Base-by-base conservation (phyloP, 2,888 invertebrate species). In the Candidula unifasciata region DNA sequence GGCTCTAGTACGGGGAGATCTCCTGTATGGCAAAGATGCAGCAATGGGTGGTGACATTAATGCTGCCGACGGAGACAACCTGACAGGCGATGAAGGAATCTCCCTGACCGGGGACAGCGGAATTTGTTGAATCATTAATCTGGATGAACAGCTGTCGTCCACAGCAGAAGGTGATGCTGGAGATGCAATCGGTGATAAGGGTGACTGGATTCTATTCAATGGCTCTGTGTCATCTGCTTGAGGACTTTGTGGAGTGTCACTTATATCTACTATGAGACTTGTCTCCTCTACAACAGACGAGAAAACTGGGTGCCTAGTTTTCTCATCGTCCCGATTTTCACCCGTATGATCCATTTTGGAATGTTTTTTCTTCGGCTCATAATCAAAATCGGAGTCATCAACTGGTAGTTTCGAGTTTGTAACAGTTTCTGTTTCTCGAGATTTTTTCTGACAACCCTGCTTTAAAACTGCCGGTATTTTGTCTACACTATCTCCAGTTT, bases 81-180 rank as follows among this genome's bases (percentile, higher is more conserved):
- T 74, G 3, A 74, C 54, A 6, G 74, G 54, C 30, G 76, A 76
- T 33, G 30, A 57, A 33, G 76, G 54, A 21, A 30, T 77, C 5
- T 77, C 57, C 24, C 21, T 54, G 30, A 57, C 77, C 35, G 60
- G 77, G 18, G 77, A 77, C 37, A 71, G 27, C 21, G 66, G 66
- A 37, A 37, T 78, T 66, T 78, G n/a, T 37, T 60, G 33, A 57
- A 77, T 60, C 24, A 64, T 27, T 27, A 30, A 24, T n/a, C 33
- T 76, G 44, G 76, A 30, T 21, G 54, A 57, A 57, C 16, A 21
- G 30, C 30, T 76, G 1, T 76, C 30, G 24, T 35, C 76, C 18
- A 18, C 78, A 13, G 33, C n/a, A 35, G 60, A 35, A 33, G 77
- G 60, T 21, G 60, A 33, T 77, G 77, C 33, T 64, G 64, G 35